Percentiles rank a stretch among this genome's conserved stretches.
phyloP scores from a whole-genome alignment of 1,140 invertebrate species.

The Eupeodes corollae region DNA sequence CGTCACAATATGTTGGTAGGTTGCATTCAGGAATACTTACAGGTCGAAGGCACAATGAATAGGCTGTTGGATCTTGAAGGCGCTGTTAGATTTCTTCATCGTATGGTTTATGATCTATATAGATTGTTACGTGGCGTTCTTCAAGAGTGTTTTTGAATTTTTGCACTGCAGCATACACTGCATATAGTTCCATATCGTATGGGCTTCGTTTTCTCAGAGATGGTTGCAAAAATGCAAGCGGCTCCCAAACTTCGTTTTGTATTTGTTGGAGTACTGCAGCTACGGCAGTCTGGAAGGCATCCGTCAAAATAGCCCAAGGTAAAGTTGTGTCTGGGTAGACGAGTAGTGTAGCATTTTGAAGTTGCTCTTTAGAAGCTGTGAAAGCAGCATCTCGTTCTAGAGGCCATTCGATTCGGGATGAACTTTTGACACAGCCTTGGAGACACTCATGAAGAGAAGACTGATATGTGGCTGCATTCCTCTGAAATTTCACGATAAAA shows the following conservation, averaged over 20 bases:
- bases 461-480: conserved; percentile 15
- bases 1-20: not conserved
- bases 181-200: conserved; percentile 27
- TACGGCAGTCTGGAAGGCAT: conserved; percentile 17
- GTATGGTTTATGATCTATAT: conserved; percentile 35
- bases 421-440: conserved; percentile 10
- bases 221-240: conserved; percentile 3
- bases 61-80: not conserved
- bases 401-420: conserved; percentile 13
- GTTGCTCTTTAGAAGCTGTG: conserved; percentile 20
- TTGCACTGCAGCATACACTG: not conserved
- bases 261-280: conserved; percentile 20
- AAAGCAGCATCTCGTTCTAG: conserved; percentile 22
- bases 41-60: not conserved
- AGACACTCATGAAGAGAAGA: conserved; percentile 13
- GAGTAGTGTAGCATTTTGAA: conserved; percentile 13
- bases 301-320: conserved; percentile 9
- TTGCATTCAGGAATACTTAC: no score
- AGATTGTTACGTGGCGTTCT: conserved; percentile 27
- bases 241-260: conserved; percentile 11
- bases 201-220: conserved; percentile 10
- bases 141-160: conserved; percentile 21
- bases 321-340: conserved; percentile 8
- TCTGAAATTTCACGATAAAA: conserved; percentile 31
- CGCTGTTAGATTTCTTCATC: not conserved